phyloP scores from a whole-genome alignment of 1,140 invertebrate genomes.

The Chelonus insularis region DNA sequence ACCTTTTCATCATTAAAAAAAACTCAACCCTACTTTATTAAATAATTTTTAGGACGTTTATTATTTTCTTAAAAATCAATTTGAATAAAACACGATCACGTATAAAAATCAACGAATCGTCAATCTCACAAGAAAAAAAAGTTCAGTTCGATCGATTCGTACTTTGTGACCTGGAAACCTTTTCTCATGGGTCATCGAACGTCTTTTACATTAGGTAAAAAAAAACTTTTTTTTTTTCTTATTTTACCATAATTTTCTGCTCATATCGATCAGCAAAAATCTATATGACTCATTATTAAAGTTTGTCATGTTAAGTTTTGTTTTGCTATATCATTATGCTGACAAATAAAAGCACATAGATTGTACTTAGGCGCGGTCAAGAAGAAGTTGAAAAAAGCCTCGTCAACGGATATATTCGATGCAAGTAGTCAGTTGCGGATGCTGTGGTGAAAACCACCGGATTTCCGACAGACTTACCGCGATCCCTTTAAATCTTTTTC shows the following conservation, averaged over 20 bases:
- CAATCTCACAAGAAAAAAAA: not conserved
- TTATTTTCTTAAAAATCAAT: too few species aligned
- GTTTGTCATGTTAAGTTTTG: too few species aligned
- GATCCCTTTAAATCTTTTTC: conserved; percentile 24
- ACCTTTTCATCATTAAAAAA: too few species aligned
- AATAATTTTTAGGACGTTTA: too few species aligned
- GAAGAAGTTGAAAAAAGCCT: not conserved
- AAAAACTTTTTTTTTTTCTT: not conserved
- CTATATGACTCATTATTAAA: too few species aligned
- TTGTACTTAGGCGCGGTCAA: not conserved
- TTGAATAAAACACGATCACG: not conserved
- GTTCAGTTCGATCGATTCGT: not conserved
- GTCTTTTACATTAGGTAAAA: conserved; percentile 2
- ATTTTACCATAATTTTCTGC: not conserved
- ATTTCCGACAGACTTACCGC: conserved; percentile 21
- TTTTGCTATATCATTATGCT: too few species aligned
- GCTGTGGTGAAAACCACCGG: conserved; percentile 20
- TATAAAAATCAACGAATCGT: not conserved
- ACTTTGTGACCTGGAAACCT: conserved; percentile 13
- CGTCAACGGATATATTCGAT: not conserved
- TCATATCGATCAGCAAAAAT: too few species aligned
- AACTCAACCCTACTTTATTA: too few species aligned
- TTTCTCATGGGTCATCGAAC: not conserved
- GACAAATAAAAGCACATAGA: too few species aligned
- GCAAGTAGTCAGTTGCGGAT: not conserved